Conservation (phyloP, 2,888 invertebrate species). For the Lycia hirtaria region DNA sequence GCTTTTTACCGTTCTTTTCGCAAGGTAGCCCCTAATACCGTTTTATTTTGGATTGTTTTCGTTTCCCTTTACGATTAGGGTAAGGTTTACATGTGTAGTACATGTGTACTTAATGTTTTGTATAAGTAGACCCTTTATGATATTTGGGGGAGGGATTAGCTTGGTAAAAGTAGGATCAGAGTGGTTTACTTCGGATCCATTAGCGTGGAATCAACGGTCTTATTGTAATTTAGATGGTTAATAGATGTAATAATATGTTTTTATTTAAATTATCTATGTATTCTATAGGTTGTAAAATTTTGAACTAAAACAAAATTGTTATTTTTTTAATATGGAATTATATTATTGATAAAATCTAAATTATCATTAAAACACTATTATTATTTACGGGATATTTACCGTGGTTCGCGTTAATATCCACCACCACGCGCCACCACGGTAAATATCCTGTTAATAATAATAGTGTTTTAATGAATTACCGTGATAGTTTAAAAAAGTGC, state of each 20-base stretch:
- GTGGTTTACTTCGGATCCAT: not conserved
- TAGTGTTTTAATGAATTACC: no score
- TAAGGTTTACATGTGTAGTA: conserved; percentile 41
- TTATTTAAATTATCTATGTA: not conserved
- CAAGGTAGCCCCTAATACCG: conserved; percentile 47
- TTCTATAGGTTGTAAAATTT: not conserved
- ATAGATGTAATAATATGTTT: not conserved
- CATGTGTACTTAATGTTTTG: conserved; percentile 37
- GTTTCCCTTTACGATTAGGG: conserved; percentile 41
- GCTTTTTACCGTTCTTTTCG: conserved; percentile 46
- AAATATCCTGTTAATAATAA: no score
- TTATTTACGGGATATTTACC: no score
- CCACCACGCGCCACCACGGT: no score
- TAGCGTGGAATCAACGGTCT: not conserved
- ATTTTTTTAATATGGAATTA: no score
- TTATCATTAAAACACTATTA: no score
- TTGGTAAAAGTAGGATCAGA: conserved; percentile 14
- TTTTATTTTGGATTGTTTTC: conserved; percentile 51
- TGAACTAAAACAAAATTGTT: no score
- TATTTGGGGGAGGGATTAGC: conserved; percentile 25
- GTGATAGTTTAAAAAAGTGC: no score
- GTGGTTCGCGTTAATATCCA: no score
- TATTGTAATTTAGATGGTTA: not conserved
- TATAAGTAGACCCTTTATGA: conserved; percentile 36
- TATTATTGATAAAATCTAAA: no score